Conservation (phyloP, 2,888 invertebrate species). For the Bembecia ichneumoniformis region DNA sequence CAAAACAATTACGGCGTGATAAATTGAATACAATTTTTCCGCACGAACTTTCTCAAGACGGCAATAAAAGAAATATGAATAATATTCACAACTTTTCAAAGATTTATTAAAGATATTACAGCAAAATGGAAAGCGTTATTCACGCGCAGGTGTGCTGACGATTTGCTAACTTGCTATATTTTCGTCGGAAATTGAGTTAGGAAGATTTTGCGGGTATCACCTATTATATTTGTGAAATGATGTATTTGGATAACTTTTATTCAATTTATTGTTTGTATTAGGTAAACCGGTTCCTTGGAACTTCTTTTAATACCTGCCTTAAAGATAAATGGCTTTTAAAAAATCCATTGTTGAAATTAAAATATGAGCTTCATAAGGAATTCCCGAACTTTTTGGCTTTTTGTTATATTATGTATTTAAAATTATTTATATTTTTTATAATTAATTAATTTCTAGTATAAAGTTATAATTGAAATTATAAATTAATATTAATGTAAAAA, state of each 20-base stretch:
- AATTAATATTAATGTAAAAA: no score
- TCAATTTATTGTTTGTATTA: neutral
- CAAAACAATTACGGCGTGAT: neutral
- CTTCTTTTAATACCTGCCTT: no score
- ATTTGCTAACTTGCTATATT: conserved; percentile 68
- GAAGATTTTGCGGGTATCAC: conserved; percentile 22
- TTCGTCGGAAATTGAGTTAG: conserved; percentile 57
- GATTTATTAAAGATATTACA: conserved; percentile 66
- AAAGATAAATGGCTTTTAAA: no score
- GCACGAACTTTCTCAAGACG: conserved; percentile 19
- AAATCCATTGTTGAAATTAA: no score
- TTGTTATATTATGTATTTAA: no score
- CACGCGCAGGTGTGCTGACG: conserved; percentile 66
- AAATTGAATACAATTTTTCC: conserved; percentile 1
- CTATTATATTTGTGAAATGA: conserved; percentile 12
- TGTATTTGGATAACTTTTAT: neutral
- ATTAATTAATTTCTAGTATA: no score
- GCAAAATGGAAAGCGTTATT: conserved; percentile 59
- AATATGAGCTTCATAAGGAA: no score
- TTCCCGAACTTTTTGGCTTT: no score
- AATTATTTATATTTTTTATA: no score
- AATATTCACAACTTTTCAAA: conserved; percentile 45
- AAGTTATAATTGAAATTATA: no score
- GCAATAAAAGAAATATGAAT: conserved; percentile 42
- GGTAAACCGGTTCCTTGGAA: no score